These are phyloP conservation scores for Isotomurus palustris DNA, from an alignment of 2,888 invertebrate species.

Conservation along the genomic window DNA sequence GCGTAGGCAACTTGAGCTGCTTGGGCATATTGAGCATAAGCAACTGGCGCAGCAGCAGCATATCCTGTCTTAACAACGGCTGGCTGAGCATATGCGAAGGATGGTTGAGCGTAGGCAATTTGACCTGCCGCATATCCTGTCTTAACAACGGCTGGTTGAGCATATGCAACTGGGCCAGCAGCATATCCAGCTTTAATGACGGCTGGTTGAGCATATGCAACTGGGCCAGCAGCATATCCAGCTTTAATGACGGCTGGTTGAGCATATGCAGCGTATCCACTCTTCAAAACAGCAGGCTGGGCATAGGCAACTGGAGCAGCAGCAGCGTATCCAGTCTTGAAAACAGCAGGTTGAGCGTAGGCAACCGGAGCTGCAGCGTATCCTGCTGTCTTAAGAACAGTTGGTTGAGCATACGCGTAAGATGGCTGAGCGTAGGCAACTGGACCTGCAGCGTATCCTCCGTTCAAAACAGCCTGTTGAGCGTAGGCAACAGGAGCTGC, in stretches of 20 bases:
- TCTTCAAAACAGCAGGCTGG: neutral
- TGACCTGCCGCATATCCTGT: neutral
- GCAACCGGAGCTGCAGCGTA: no score
- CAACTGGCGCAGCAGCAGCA: neutral
- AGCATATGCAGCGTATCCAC: neutral
- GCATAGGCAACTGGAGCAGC: neutral
- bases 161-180: no score
- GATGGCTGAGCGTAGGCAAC: constrained; percentile 7
- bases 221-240: constrained; percentile 12
- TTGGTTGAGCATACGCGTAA: neutral
- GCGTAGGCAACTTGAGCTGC: neutral
- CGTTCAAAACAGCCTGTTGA: constrained; percentile 5
- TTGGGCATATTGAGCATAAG: neutral
- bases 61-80: neutral
- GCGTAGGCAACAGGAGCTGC: no score
- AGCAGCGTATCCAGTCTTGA: neutral
- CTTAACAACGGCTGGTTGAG: constrained; percentile 1
- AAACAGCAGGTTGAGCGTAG: no score
- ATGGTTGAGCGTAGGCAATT: constrained; percentile 6
- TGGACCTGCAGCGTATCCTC: neutral
- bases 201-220: no score
- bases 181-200: no score
- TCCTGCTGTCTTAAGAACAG: constrained; percentile 2
- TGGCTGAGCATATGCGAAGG: neutral
- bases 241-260: no score